Base-by-base conservation (phyloP, 2,888 invertebrate genomes). In the Cremastinae sp. region DNA sequence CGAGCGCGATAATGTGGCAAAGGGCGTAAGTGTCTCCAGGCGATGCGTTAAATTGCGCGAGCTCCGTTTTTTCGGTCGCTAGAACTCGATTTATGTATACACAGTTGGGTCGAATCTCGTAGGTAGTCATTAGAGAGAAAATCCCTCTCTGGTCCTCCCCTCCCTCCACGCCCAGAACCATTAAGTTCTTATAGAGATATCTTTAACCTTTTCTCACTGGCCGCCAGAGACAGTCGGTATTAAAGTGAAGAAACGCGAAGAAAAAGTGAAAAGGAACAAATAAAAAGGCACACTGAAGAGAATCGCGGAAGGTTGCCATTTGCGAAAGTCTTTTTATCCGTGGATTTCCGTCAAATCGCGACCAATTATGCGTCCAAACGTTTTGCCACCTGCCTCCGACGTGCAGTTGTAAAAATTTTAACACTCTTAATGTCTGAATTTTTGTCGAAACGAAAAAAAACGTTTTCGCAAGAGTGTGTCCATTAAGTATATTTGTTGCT, bases 131-230 rank as follows among this genome's bases (percentile, higher is more conserved):
- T 86, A 86, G 79, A 81, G 78, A 69, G 65, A 49, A 71, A 47
- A 41, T 45, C 83, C 80, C 75, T 80, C 81, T 78, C 83, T 83
- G 83, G 81, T 82, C 84, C 22, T 4, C 49, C 4, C 49, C 62
- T 62, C 82, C 80, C 77, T 79, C 81, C 78, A 83, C 84, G 83
- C 83, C 83, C 83, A 82, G 80, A 80, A 80, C 80, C 28, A 84
- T 86, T 85, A 84, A 87, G 84, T 83, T 83, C 84, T 86, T 85
- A 83, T 83, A 83, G 82, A 83, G 84, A 85, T 87, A 83, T 86
- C 83, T 82, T 82, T 79, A 82, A 81, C 82, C 82, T 80, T 81
- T 81, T 78, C 81, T 79, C 80, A 75, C 80, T 78, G 70, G 76
- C 78, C 64, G 72, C 53, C 59, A 49, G 47, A 72, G 53, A 64